Evolutionary conservation across 2,113 vertebrate genomes (phyloP).

Genomic region (Castor canadensis): DNA sequence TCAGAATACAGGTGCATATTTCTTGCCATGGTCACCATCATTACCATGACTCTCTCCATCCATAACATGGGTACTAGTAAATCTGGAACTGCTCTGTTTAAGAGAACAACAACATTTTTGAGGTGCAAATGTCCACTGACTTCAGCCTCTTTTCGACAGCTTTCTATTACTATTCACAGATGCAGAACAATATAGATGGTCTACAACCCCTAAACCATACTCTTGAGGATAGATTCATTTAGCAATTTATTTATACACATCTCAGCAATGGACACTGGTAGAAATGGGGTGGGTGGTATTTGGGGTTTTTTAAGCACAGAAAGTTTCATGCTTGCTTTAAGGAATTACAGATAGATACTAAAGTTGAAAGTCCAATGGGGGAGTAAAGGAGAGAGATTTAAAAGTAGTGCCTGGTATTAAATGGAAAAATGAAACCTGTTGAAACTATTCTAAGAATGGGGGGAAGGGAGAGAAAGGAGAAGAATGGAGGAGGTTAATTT

Average conservation of each 20-base stretch:
- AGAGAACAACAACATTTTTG: slow-evolving; percentile 11
- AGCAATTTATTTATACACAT: neutral
- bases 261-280: neutral
- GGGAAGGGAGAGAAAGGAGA: no score
- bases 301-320: neutral
- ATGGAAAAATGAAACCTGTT: no score
- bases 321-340: slow-evolving; percentile 22
- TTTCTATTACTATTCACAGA: neutral
- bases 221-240: neutral
- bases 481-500: no score
- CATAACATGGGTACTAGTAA: neutral
- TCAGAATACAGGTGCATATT: slow-evolving; percentile 4
- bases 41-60: neutral
- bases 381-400: neutral
- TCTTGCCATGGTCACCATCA: neutral
- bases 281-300: neutral
- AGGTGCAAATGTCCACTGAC: neutral
- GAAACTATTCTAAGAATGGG: no score
- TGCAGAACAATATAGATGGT: neutral
- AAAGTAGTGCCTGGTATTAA: no score
- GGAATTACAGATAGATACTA: neutral
- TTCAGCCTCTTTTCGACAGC: neutral
- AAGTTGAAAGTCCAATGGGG: neutral
- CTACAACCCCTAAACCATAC: neutral
- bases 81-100: neutral